Conservation (phyloP, 2,888 invertebrate genomes). For the Athetis lepigone region DNA sequence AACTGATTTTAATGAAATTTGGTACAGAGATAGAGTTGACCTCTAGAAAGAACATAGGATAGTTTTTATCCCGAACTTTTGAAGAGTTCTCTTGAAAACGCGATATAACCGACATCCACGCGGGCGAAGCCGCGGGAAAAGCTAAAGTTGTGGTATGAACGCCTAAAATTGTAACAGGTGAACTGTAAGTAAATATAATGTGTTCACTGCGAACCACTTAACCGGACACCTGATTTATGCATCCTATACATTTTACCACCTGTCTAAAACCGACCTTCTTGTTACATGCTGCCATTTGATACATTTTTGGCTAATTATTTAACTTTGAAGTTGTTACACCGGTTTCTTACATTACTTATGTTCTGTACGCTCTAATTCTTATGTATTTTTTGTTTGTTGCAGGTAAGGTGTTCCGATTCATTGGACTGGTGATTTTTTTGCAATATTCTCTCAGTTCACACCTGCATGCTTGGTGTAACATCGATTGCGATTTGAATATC, state of each 20-base stretch:
- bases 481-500: neutral
- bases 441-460: constrained; percentile 58
- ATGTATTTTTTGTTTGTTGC: constrained; percentile 64
- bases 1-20: no score
- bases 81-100: no score
- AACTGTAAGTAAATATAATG: neutral
- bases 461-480: constrained; percentile 62
- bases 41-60: no score
- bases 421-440: constrained; percentile 61
- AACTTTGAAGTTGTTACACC: constrained; percentile 11
- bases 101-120: no score
- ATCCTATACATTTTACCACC: constrained; percentile 5
- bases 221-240: constrained; percentile 10
- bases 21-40: no score
- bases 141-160: neutral
- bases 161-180: constrained; percentile 15
- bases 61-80: no score
- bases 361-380: constrained; percentile 49
- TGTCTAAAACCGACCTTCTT: constrained; percentile 18
- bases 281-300: neutral
- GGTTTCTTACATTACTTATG: constrained; percentile 40
- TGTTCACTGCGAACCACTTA: constrained; percentile 1
- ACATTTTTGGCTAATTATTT: constrained; percentile 30
- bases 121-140: no score
- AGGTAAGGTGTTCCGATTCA: constrained; percentile 70